Evolutionary conservation across 2,888 invertebrate species (phyloP), one percentile per base, ranked within the genome.

Genomic region (Taphrorychus bicolor): DNA sequence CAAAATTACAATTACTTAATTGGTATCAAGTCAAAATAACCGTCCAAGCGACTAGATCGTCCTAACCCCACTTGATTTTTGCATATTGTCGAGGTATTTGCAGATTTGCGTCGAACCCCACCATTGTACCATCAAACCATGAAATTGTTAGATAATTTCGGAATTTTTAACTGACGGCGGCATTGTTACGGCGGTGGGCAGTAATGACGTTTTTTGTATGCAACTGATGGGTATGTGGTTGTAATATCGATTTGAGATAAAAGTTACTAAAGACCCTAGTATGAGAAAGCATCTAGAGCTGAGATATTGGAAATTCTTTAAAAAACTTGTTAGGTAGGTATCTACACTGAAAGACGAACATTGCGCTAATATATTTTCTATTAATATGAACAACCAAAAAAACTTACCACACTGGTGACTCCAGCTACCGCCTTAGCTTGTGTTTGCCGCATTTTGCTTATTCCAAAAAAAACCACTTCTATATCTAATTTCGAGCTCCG

Each of bases 371-470:
- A n/a, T n/a, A n/a, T n/a, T n/a, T n/a, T n/a, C n/a, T n/a, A n/a
- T n/a, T n/a, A n/a, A n/a, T n/a, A n/a, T n/a, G n/a, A n/a, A n/a
- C n/a, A n/a, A n/a, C n/a, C n/a, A n/a, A n/a, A n/a, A n/a, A n/a
- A n/a, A 69, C 58, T 73, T 72, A 76, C 76, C 74, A 75, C 73
- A 69, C 72, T 73, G 54, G 76, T 75, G 63, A 76, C 73, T 68
- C 75, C 75, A 17, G 75, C 75, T 11, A 74, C 75, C 40, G 75
- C 75, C 66, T 71, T 75, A 45, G 73, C 74, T 67, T 74, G 74
- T 41, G 71, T 74, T 68, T 73, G 73, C 70, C 73, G 75, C 75
- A 76, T 75, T 49, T 45, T 7, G 32, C 3, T n/a, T n/a, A n/a
- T n/a, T n/a, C n/a, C n/a, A n/a, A n/a, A n/a, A n/a, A n/a, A n/a